Base-by-base conservation (phyloP, 2,888 invertebrate species). In the Orchestes rusci region DNA sequence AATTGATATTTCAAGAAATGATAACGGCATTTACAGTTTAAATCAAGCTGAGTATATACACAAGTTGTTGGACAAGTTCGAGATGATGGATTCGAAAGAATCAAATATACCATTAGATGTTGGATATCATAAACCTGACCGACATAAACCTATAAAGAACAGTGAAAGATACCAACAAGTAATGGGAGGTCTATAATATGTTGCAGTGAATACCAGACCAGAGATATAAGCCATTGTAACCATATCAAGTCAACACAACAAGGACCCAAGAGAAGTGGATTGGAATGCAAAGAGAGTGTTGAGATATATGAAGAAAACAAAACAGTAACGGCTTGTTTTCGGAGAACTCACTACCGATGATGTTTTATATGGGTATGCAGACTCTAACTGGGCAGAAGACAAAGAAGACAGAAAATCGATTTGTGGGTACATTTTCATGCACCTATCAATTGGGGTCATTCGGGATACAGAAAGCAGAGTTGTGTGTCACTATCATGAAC, bases 321-420 rank as follows among this genome's bases (percentile, higher is more conserved):
- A 41, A 33, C 13, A 23, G 20, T n/a, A 29, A 39, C 16, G n/a
- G 2, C 30, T 39, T 13, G 16, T 29, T 29, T 29, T 39, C 16
- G 30, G 39, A 16, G 39, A 29, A 29, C 29, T 16, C 16, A n/a
- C 17, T 29, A 16, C 39, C 16, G 39, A 39, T 16, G 30, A 2
- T 29, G 16, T 29, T 17, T 29, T 39, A 16, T 29, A 29, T 29
- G 32, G 33, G 3, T 40, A 32, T 40, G 40, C 33, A 16, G 40
- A 40, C 13, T 32, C 40, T 15, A 34, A 40, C 33, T 40, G 40
- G 40, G 40, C 40, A n/a, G 40, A 40, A 23, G 34, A 40, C 28
- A 19, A 27, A 17, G 33, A 23, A 20, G 40, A 34, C 16, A 7
- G 40, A 2, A 40, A 40, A 17, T 32, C 40, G 10, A 40, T 33